A percentile compares a stretch with the other conserved stretches of the same genome.
Conservation (phyloP, 2,888 invertebrate genomes). For the Cephalotes varians region DNA sequence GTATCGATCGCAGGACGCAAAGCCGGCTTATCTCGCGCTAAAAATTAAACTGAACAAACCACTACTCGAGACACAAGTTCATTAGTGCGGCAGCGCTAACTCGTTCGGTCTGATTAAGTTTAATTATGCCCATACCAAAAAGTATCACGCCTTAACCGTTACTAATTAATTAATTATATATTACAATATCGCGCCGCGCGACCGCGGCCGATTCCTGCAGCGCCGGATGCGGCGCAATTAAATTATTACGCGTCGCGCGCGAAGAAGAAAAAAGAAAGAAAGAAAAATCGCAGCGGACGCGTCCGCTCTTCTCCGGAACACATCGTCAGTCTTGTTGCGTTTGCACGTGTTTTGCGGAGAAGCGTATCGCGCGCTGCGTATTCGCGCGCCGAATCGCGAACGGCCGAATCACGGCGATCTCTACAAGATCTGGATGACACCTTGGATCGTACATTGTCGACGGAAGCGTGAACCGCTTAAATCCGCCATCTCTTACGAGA, state of each 20-base stretch:
- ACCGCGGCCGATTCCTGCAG: slow-evolving; percentile 42
- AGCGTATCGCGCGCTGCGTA: slow-evolving; percentile 56
- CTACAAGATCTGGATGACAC: slow-evolving; percentile 45
- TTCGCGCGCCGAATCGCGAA: slow-evolving; percentile 48
- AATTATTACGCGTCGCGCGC: slow-evolving; percentile 59
- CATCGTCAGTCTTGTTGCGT: slow-evolving; percentile 80
- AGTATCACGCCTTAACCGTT: slow-evolving; percentile 78
- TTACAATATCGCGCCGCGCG: slow-evolving; percentile 70
- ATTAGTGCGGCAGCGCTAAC: slow-evolving; percentile 53
- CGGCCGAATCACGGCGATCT: slow-evolving; percentile 40
- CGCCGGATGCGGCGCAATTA: slow-evolving; percentile 58
- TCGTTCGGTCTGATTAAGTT: slow-evolving; percentile 76
- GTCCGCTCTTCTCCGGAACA: slow-evolving; percentile 61
- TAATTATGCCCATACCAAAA: slow-evolving; percentile 79
- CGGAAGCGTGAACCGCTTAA: not conserved
- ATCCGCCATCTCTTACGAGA: too few relatives aligned
- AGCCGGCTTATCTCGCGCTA: slow-evolving; percentile 55
- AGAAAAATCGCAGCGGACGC: slow-evolving; percentile 52
- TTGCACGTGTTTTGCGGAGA: slow-evolving; percentile 69
- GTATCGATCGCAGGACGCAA: slow-evolving; percentile 47
- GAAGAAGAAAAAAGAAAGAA: not conserved
- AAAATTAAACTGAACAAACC: slow-evolving; percentile 63
- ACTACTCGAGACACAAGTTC: slow-evolving; percentile 55
- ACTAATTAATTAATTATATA: slow-evolving; percentile 64
- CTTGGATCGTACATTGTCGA: not conserved